phyloP scores from a whole-genome alignment of 2,888 invertebrate species.

The Trissonchulus latispiculum region DNA sequence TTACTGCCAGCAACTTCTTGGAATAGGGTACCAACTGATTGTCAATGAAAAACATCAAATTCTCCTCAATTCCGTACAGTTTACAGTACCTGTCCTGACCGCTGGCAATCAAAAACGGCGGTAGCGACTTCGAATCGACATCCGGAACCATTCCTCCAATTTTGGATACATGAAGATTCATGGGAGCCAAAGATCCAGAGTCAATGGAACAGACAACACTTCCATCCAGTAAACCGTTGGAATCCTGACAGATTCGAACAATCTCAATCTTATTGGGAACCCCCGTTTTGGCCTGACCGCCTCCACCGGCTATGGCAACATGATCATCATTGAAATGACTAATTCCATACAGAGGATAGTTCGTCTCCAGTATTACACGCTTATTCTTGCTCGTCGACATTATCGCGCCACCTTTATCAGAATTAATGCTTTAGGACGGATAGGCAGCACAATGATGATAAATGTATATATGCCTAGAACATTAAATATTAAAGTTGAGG shows the following conservation, averaged over 20 bases:
- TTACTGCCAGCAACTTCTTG: background rate
- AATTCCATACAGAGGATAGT: slow-evolving; percentile 74
- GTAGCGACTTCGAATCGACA: background rate
- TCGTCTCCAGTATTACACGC: too few species aligned
- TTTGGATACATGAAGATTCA: slow-evolving; percentile 39
- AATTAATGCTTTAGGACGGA: too few species aligned
- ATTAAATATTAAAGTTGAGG: too few species aligned
- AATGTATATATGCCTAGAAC: too few species aligned
- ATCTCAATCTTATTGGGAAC: slow-evolving; percentile 82
- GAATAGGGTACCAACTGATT: slow-evolving; percentile 3
- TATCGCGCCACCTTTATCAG: too few species aligned
- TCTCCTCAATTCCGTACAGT: background rate
- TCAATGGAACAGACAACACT: background rate
- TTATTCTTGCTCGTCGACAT: too few species aligned
- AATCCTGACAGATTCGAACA: slow-evolving; percentile 1
- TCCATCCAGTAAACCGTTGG: background rate
- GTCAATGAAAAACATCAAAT: slow-evolving; percentile 7
- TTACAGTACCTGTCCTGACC: slow-evolving; percentile 13
- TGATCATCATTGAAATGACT: slow-evolving; percentile 82
- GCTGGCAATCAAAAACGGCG: background rate
- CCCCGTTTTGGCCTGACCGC: slow-evolving; percentile 91
- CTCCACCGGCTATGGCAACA: slow-evolving; percentile 90
- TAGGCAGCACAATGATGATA: too few species aligned
- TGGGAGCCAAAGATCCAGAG: slow-evolving; percentile 30
- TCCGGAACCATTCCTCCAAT: background rate